Evolutionary conservation across 2,797 vertebrate species (phyloP), one percentile per base, ranked within the genome.

Genomic region (Platyrinchus mystaceus): DNA sequence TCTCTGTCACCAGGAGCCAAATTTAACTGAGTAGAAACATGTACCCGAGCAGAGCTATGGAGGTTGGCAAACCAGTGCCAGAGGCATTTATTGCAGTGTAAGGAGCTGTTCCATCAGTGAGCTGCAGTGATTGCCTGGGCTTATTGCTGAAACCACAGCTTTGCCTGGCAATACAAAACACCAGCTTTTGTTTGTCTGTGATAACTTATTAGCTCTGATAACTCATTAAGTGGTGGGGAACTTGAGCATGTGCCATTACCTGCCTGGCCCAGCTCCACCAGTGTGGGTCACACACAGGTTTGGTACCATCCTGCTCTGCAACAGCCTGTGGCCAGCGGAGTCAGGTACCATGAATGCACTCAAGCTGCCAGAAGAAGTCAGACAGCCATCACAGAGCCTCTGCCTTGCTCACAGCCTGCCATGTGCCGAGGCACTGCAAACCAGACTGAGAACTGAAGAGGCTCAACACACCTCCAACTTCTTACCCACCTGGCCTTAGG

Each of bases 51-150:
- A 53, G 67, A 69, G 69, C 77, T 66, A 60, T 7, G 7, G 49
- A 66, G 44, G 24, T 13, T 43, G 50, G 55, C 58, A 80, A 60
- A 47, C 5, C 20, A 24, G 89, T 39, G 37, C n/a, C n/a, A 14
- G 53, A 20, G 49, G 18, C 16, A 32, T 60, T 68, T 39, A 18
- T 36, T 81, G 86, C 24, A 15, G 60, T 1, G 7, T 36, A 24
- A 67, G 41, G 46, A 83, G 84, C 84, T 59, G 58, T n/a, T 87
- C 56, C 47, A 2, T 22, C 89, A 96, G 79, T 88, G 79, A 96
- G 83, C 62, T 66, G 96, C 95, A 94, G 89, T 93, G 96, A 96
- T 96, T 96, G 89, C 69, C 53, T 2, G 2, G 53, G 58, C 83
- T 94, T 37, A 50, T 53, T 59, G 64, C 49, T 62, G 73, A 94